phyloP scores from a whole-genome alignment of 2,797 vertebrate species.

The Paedocypris micromegethes region DNA sequence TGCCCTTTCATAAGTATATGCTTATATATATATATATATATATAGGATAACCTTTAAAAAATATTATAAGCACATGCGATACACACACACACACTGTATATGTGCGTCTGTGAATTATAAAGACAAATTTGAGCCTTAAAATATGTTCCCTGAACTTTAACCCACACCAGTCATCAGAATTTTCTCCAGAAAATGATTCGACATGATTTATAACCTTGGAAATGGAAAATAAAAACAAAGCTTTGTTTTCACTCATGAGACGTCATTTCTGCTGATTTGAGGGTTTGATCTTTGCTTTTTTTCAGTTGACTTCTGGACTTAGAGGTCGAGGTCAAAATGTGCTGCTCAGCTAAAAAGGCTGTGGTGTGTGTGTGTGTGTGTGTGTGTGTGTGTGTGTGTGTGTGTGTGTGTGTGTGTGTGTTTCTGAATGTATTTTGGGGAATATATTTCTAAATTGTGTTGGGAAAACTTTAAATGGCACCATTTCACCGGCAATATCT shows the following conservation, averaged over 20 bases:
- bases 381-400: too few relatives aligned
- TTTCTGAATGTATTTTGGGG: too few relatives aligned
- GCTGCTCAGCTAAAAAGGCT: conserved; percentile 67
- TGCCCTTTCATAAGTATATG: too few relatives aligned
- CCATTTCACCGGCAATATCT: too few relatives aligned
- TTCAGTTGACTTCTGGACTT: conserved; percentile 58
- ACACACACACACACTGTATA: not conserved
- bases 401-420: too few relatives aligned
- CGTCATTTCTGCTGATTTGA: conserved; percentile 59
- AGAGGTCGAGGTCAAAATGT: conserved; percentile 50
- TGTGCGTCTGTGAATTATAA: not conserved
- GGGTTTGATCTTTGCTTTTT: conserved; percentile 49
- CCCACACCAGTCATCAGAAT: not conserved
- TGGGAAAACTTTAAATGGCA: too few relatives aligned
- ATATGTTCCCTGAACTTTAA: not conserved
- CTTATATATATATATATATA: too few relatives aligned
- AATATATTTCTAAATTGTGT: too few relatives aligned
- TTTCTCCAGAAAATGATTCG: conserved; percentile 27
- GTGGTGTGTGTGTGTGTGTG: conserved; percentile 20
- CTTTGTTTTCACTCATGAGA: conserved; percentile 46
- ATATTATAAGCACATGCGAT: too few relatives aligned
- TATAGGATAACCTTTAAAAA: too few relatives aligned
- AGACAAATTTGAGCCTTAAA: not conserved
- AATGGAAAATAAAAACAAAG: conserved; percentile 38
- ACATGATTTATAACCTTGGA: conserved; percentile 27